Evolutionary conservation across 2,113 vertebrate species (phyloP), one percentile per base, ranked within the genome.

Genomic region (Coturnix japonica): DNA sequence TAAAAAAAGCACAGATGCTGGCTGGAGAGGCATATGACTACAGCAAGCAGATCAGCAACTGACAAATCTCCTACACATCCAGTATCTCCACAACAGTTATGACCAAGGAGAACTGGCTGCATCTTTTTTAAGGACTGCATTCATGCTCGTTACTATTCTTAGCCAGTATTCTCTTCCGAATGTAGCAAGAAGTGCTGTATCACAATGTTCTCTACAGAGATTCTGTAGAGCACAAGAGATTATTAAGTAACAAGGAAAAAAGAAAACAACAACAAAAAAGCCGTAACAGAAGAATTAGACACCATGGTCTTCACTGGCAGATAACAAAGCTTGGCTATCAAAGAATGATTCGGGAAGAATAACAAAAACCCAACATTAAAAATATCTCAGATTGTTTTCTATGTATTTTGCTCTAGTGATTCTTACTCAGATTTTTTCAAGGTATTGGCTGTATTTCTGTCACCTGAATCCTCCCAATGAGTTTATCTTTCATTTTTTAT

Each of bases 21-120:
- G 96, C 95, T 97, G 96, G 83, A 97, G 91, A 97, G 96, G 97
- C 96, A 91, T 87, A 95, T 93, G 94, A 96, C 90, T 94, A 97
- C 81, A 97, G 95, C 97, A 97, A 97, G 96, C 97, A 95, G 97
- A 97, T 94, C 95, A 95, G 92, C 88, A 93, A 81, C 44, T 96
- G 85, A 95, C 90, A 90, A 90, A 71, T 80, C 86, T 71, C 91
- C 93, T 92, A 63, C 15, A 85, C 80, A 95, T 43, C 90, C 91
- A 96, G 93, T 12, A 3, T 76, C 71, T 43, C 57, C 69, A 56
- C 66, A 65, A 22, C 25, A 92, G 26, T 56, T 69, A 80, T 69
- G 74, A 73, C 46, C 75, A 81, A 73, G 74, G 61, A 93, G 74
- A 92, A 70, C 76, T 94, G 86, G 73, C 82, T 95, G 82, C 78